Evolutionary conservation across 2,888 invertebrate genomes (phyloP), one percentile per base, ranked within the genome.

Genomic region (Xylota sylvarum): DNA sequence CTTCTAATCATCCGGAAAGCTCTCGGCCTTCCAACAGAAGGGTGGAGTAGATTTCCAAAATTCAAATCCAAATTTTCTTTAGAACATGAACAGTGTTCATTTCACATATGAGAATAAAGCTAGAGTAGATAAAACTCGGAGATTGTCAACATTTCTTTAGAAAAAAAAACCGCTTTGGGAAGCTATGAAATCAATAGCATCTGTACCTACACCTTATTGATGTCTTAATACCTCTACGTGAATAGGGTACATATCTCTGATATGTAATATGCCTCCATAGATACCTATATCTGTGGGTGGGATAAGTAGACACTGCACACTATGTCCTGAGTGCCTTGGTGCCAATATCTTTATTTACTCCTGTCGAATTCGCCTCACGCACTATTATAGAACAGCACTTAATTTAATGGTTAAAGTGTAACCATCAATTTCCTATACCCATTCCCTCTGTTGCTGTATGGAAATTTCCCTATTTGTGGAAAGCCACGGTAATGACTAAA

Each of bases 331-430:
- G 17, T 35, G 17, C 12, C 12, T 48, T 17, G 17, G 17, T 40
- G 23, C 12, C 43, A 43, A 43, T 43, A 43, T 23, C 23, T 43
- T 27, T 27, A 14, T 52, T 27, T 52, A 14, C 12, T 40, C 40
- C 30, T n/a, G 55, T 77, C 4, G 10, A 23, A 78, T 69, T 78
- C 69, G 32, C 35, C 12, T 48, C 76, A 67, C 76, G 67, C 65
- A 58, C 19, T 58, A 12, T 76, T 50, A 9, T 27, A 74, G 64
- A 60, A 62, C 52, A 73, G 17, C 52, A 35, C 14, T 17, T 23
- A 60, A 30, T 40, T 73, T 62, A 62, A 52, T 52, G 37, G 50
- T 7, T 30, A 52, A 73, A 43, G 6, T 23, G 12, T 55, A 32
- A 43, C 52, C 55, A 74, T 64, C 30, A 55, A 37, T 64, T 74